Base-by-base conservation (phyloP, 2,888 invertebrate genomes). In the Drosophila prostipennis region DNA sequence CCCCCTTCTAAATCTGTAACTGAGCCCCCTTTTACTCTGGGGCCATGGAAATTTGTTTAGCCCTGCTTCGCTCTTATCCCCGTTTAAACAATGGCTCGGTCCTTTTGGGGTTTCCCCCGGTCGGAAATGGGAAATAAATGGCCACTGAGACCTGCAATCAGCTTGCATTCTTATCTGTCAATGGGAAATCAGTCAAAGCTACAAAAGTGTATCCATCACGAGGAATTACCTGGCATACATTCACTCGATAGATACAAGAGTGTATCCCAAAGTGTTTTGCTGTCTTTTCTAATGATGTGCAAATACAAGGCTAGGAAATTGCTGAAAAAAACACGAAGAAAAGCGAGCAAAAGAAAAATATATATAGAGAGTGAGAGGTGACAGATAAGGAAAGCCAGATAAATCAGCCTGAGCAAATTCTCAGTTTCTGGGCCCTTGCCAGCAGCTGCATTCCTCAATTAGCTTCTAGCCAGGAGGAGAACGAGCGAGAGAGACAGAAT, bases 201-300 rank as follows among this genome's bases (percentile, higher is more conserved):
- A 32, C 42, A 19, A 36, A 46, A 67, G 68, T 48, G 36, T 65
- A 36, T 65, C 53, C 56, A 71, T 64, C 57, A 56, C 65, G 65
- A 36, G 67, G 61, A 48, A 40, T 48, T 59, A 58, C 58, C 19
- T 52, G 34, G 8, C 34, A 23, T 26, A 26, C 26, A 26, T 26
- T 26, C 26, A 16, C 2, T 14, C 42, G 42, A 10, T 19, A 42
- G 14, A 45, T 37, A 14, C 32, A 1, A 16, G 40, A 48, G 49
- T 36, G 49, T 36, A 37, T 37, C 36, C 23, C 39, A 39, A 23
- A 40, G 57, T 57, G 32, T 23, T n/a, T 11, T 14, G 26, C 63
- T 45, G 43, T 42, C 37, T 53, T 19, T 52, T 58, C 80, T 82
- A 82, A 82, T 82, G 86, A 82, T 82, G 79, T 80, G 80, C 83